Evolutionary conservation across 2,113 vertebrate genomes (phyloP), one percentile per base, ranked within the genome.

Genomic region (Xiphophorus maculatus): DNA sequence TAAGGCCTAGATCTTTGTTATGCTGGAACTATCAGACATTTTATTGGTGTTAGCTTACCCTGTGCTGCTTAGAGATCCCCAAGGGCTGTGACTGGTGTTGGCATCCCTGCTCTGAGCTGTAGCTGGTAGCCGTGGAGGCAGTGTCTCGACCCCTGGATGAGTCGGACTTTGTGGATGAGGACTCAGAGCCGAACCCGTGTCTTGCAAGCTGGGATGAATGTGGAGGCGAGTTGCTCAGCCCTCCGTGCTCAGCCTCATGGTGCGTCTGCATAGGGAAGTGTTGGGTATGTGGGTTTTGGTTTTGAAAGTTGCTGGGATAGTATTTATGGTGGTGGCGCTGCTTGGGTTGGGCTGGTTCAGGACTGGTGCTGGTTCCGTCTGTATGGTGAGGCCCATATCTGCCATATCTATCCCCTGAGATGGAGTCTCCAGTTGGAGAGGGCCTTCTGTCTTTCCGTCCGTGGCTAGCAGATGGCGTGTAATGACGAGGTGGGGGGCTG

Each of bases 321-420:
- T 77, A 66, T 69, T 87, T 91, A 28, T 15, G 74, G 12, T 76
- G 74, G 64, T 74, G 78, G 13, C 69, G 78, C 28, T 85, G 79
- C 80, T 90, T 91, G 54, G 87, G 81, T 8, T 74, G 82, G 42
- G 37, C 76, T 22, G 77, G 81, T 73, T 95, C 94, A 7, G 92
- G 86, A 71, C 89, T 92, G 74, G 91, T 93, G 86, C 90, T 92
- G 74, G 88, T 85, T 73, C 87, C 86, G 40, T 94, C 93, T 0
- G 83, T 91, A 4, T 89, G 73, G n/a, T 82, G 78, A 67, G 82
- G 61, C 29, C 75, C 81, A 33, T 72, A 60, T 76, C 77, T 77
- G 15, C 67, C 54, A 5, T 83, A 82, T 63, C 84, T 87, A 48
- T 89, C 84, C 64, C 68, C 83, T 10, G 85, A 68, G 17, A 63